phyloP scores from a whole-genome alignment of 2,888 invertebrate genomes.

The Globia sparganii region DNA sequence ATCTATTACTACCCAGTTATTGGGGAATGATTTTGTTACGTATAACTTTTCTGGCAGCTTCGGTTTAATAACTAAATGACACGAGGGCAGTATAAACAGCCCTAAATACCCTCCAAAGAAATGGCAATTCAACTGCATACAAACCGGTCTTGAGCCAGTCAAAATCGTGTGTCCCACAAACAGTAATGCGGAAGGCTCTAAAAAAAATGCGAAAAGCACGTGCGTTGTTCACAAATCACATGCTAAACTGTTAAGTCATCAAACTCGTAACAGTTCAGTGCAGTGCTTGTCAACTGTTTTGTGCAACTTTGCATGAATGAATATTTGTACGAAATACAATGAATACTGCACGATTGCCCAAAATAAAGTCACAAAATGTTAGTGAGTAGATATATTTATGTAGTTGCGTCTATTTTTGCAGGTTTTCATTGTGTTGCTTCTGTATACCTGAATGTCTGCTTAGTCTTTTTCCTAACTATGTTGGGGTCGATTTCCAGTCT shows the following conservation, averaged over 20 bases:
- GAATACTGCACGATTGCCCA: background rate
- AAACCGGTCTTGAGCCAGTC: background rate
- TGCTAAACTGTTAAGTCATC: constrained; percentile 36
- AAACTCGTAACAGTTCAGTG: constrained; percentile 34
- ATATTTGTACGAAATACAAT: constrained; percentile 2
- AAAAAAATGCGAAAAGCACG: constrained; percentile 36
- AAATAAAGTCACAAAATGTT: background rate
- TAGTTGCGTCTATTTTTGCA: no score
- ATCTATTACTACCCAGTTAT: background rate
- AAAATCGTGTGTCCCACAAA: constrained; percentile 14
- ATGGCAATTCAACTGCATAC: no score
- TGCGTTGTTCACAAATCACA: constrained; percentile 24
- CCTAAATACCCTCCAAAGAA: background rate
- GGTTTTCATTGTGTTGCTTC: background rate
- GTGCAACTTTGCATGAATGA: constrained; percentile 30
- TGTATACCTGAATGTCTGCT: no score
- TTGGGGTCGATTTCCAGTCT: no score
- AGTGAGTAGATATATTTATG: no score
- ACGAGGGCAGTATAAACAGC: no score
- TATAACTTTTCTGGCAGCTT: background rate
- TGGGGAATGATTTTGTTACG: background rate
- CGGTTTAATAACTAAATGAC: no score
- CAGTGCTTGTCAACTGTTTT: constrained; percentile 20
- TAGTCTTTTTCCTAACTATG: no score
- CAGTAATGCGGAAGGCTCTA: constrained; percentile 31